A percentile compares a stretch with the other conserved stretches of the same genome.
These are phyloP conservation scores for Cheumatopsyche charites DNA, from an alignment of 1,140 invertebrate species.

Conservation along the genomic window DNA sequence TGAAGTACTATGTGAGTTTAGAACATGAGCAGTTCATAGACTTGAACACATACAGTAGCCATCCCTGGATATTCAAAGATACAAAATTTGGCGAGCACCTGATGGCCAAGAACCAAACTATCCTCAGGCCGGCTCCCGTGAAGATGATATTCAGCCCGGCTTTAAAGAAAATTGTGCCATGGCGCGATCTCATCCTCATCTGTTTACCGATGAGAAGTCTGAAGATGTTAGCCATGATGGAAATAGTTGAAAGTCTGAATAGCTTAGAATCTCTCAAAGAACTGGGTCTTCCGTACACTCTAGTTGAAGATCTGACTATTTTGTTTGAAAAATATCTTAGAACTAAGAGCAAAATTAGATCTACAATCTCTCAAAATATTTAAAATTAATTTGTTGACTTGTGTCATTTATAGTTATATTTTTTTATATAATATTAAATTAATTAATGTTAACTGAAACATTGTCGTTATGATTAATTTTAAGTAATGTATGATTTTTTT, in stretches of 20 bases:
- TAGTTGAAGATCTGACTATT: slow-evolving; percentile 33
- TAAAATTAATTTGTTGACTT: no score
- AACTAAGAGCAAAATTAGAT: no score
- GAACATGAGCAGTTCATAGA: slow-evolving; percentile 37
- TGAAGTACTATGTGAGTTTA: slow-evolving; percentile 20
- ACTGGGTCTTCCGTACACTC: slow-evolving; percentile 33
- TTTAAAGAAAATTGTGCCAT: neutral
- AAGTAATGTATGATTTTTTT: neutral
- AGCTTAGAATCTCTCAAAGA: neutral
- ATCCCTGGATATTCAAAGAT: slow-evolving; percentile 77
- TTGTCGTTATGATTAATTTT: no score
- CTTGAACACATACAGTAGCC: slow-evolving; percentile 73
- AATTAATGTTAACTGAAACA: no score
- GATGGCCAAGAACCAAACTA: slow-evolving; percentile 53
- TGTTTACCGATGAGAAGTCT: slow-evolving; percentile 36
- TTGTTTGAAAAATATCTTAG: no score
- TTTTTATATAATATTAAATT: no score
- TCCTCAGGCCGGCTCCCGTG: slow-evolving; percentile 50
- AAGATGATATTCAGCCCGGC: neutral
- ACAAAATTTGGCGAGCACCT: slow-evolving; percentile 64
- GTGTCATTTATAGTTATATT: no score
- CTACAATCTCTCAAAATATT: no score
- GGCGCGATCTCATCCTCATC: slow-evolving; percentile 28
- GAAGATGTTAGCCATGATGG: slow-evolving; percentile 29
- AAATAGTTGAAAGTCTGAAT: slow-evolving; percentile 16